Base-by-base conservation (phyloP, 53 echinoderm and acorn worm species). In the Echinometra lucunter region DNA sequence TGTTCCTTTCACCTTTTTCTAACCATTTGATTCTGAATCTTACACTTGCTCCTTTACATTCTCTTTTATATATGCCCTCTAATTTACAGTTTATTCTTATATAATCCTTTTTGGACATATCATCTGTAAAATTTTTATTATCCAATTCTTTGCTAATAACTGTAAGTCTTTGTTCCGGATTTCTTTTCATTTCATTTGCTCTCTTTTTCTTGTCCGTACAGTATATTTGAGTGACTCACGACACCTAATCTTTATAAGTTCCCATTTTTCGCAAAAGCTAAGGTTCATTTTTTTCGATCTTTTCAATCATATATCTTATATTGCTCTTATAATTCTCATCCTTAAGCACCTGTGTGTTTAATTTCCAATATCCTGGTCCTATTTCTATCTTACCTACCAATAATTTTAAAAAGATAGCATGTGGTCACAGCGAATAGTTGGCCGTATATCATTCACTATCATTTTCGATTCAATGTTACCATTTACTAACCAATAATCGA, bases 311-410 rank as follows among this genome's bases (percentile, higher is more conserved):
- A 27, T 66, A n/a, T 66, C n/a, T 66, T 27, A 66, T 66, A 4
- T 66, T 23, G 2, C 27, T 12, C 27, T 66, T 66, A 66, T 66
- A 66, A 25, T 4, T 1, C 2, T 35, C 74, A 72, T 72, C 74
- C 7, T 72, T 72, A 72, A 72, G 74, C 12, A 72, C 37, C 0
- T 72, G 12, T 3, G 69, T 69, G 30, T 69, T 69, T 69, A 69
- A 69, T 30, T 69, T 69, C 69, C 69, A 69, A 30, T 69, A 69
- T 69, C 69, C 69, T 69, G 69, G 69, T 4, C 69, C 69, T 69
- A 28, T 69, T 4, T 69, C 69, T 30, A 47, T 3, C 69, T 30
- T 69, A n/a, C 69, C 69, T 69, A 32, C 30, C 69, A 69, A 18
- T 18, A 58, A 2, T 2, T 58, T 58, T 13, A 58, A 19, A 19